These are phyloP conservation scores for Chrysogorgia sp. DNA, from an alignment of 92 coral and sea anemone species.

Conservation along the genomic window DNA sequence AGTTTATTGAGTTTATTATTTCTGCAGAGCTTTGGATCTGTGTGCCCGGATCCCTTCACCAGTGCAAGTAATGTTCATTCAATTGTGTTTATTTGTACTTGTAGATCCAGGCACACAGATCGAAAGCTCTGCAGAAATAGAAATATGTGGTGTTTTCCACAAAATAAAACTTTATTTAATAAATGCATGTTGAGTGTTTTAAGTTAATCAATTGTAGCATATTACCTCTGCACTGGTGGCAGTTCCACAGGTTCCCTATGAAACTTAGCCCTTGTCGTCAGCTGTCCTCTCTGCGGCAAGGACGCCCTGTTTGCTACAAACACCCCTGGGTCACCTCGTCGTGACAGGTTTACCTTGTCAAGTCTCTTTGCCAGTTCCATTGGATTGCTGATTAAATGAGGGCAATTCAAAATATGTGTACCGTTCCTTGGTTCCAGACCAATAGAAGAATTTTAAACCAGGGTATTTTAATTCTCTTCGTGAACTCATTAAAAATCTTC, in stretches of 20 bases:
- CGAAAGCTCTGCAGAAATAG: too few species aligned
- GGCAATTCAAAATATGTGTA: conserved; percentile 66
- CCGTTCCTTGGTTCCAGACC: conserved; percentile 64
- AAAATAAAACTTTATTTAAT: neutral
- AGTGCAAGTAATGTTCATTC: too few species aligned
- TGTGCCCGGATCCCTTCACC: too few species aligned
- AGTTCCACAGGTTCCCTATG: conserved; percentile 27
- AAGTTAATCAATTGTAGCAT: neutral
- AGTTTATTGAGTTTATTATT: too few species aligned
- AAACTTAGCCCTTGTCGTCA: too few species aligned
- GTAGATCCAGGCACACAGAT: too few species aligned
- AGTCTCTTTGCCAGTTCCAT: conserved; percentile 54
- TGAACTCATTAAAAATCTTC: conserved; percentile 68
- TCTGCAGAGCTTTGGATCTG: too few species aligned
- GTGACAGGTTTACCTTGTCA: too few species aligned
- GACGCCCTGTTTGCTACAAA: conserved; percentile 35
- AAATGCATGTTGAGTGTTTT: neutral
- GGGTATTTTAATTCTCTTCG: conserved; percentile 65
- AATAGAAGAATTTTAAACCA: conserved; percentile 51
- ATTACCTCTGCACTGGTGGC: conserved; percentile 5
- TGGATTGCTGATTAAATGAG: conserved; percentile 61
- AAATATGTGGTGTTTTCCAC: too few species aligned
- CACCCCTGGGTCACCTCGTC: conserved; percentile 45
- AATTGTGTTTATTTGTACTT: too few species aligned
- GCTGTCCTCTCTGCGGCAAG: conserved; percentile 32